Evolutionary conservation across 1,140 invertebrate species (phyloP).

Genomic region (Lasaia peninsularis): DNA sequence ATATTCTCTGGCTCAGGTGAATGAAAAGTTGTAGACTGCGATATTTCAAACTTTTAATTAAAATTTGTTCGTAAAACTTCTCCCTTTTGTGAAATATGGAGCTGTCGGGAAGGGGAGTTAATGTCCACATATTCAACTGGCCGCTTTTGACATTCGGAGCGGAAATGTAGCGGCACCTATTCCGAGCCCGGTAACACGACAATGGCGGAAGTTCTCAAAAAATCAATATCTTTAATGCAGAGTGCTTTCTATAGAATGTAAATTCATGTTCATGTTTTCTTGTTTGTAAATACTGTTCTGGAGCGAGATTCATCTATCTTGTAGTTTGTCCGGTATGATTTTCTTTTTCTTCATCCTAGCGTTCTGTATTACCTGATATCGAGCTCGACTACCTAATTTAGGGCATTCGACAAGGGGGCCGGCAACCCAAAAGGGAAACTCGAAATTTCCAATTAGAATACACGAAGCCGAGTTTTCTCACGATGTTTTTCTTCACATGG

Average conservation of each 20-base stretch:
- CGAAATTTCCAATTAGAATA: no score
- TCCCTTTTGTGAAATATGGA: not conserved
- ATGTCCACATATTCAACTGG: not conserved
- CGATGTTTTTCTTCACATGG: no score
- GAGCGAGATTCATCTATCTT: no score
- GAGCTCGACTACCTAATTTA: no score
- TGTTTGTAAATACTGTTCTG: no score
- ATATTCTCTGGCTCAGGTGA: not conserved
- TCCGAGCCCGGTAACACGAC: not conserved
- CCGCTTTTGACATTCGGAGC: not conserved
- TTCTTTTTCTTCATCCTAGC: no score
- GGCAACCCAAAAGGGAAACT: no score
- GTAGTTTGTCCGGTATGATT: no score
- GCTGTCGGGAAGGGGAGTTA: not conserved
- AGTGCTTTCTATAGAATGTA: not conserved
- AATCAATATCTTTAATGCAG: not conserved
- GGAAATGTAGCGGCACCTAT: not conserved
- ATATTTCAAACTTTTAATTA: constrained; percentile 5
- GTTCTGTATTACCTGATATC: no score
- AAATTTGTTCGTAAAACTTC: constrained; percentile 4
- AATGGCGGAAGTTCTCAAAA: not conserved
- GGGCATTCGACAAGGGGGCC: no score
- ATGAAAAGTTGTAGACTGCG: not conserved
- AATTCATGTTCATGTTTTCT: no score
- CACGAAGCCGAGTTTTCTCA: no score